These are phyloP conservation scores for Pocillopora verrucosa DNA, from an alignment of 64 coral and sea anemone species.

Conservation along the genomic window DNA sequence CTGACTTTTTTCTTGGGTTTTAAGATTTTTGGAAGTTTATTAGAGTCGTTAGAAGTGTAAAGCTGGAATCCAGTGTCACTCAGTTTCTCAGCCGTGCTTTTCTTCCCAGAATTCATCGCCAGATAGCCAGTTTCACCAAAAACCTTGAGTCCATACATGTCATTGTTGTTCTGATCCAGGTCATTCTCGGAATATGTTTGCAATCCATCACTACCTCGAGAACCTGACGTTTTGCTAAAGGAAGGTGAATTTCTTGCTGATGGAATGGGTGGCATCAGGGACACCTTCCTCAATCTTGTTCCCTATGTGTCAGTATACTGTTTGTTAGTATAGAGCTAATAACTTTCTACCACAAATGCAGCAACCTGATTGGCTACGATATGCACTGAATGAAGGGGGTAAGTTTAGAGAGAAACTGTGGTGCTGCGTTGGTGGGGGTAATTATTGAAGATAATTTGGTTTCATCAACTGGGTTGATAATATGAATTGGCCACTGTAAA, in stretches of 20 bases:
- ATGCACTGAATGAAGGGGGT: too few relatives aligned
- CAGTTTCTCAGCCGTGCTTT: conserved; percentile 20
- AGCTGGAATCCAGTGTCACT: conserved; percentile 25
- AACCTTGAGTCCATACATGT: background rate
- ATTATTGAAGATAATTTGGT: too few relatives aligned
- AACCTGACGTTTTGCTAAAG: conserved; percentile 2
- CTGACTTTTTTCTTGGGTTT: conserved; percentile 21
- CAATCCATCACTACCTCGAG: background rate
- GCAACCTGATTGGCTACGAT: too few relatives aligned
- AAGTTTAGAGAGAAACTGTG: too few relatives aligned
- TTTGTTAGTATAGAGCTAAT: background rate
- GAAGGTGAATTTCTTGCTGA: conserved; percentile 16
- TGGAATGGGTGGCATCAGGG: conserved; percentile 15
- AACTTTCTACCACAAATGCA: background rate
- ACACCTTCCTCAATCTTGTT: background rate
- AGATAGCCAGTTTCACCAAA: conserved; percentile 22
- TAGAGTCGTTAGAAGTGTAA: background rate
- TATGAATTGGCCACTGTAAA: too few relatives aligned
- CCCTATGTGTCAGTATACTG: background rate
- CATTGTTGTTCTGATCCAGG: background rate
- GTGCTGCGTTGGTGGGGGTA: too few relatives aligned
- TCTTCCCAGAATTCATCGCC: background rate
- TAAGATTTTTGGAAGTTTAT: conserved; percentile 31
- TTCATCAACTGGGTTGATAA: too few relatives aligned
- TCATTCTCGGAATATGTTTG: background rate